Conservation (phyloP, 2,888 invertebrate species). For the Conchocele bisecta region DNA sequence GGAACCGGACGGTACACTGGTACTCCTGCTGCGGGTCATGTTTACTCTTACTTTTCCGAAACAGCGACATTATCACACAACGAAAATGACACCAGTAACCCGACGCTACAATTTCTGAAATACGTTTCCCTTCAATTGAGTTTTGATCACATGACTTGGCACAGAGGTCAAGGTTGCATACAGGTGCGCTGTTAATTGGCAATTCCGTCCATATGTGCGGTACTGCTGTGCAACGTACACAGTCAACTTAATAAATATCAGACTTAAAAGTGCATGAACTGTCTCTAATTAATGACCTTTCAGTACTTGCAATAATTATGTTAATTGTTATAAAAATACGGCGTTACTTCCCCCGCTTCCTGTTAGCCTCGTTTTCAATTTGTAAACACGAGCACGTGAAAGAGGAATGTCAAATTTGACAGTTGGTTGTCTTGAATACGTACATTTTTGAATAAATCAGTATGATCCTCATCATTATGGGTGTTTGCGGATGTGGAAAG, state of each 20-base stretch:
- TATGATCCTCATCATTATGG: slow-evolving; percentile 70
- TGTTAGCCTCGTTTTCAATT: slow-evolving; percentile 57
- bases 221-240: neutral
- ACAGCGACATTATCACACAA: slow-evolving; percentile 67
- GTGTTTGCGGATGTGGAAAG: slow-evolving; percentile 76
- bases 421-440: neutral
- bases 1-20: slow-evolving; percentile 80
- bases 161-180: slow-evolving; percentile 58
- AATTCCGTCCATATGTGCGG: neutral
- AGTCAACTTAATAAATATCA: too few relatives aligned
- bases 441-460: neutral
- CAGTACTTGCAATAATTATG: neutral
- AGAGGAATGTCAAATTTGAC: too few relatives aligned
- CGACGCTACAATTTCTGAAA: slow-evolving; percentile 51
- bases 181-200: slow-evolving; percentile 39
- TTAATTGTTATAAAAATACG: slow-evolving; percentile 9
- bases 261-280: too few relatives aligned
- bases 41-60: slow-evolving; percentile 76
- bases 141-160: slow-evolving; percentile 68
- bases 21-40: slow-evolving; percentile 79
- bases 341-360: slow-evolving; percentile 41
- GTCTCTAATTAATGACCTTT: neutral
- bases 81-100: slow-evolving; percentile 43
- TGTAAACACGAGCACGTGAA: slow-evolving; percentile 10
- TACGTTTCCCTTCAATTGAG: slow-evolving; percentile 39